phyloP scores from a whole-genome alignment of 1,140 invertebrate genomes.

The Bombus confusus region DNA sequence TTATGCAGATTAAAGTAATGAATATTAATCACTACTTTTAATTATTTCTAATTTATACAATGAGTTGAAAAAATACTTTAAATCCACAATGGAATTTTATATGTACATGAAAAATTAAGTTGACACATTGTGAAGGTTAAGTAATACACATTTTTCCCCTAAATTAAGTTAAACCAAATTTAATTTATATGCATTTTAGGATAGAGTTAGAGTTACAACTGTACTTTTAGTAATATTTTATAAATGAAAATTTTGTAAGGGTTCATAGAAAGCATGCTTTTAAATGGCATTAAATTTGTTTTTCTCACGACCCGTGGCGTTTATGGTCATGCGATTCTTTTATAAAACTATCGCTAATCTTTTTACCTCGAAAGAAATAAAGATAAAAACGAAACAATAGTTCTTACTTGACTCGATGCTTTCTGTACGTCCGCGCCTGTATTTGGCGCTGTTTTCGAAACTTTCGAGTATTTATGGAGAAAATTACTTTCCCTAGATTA shows the following conservation, averaged over 20 bases:
- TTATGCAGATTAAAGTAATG: background rate
- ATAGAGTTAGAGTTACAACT: too few species aligned
- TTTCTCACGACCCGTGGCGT: background rate
- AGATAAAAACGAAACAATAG: background rate
- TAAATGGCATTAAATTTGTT: constrained; percentile 33
- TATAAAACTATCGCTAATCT: constrained; percentile 3
- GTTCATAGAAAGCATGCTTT: constrained; percentile 37
- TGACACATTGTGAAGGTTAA: background rate
- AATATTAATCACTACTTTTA: background rate
- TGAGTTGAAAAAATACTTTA: background rate
- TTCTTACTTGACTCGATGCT: background rate
- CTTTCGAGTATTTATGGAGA: background rate
- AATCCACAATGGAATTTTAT: background rate
- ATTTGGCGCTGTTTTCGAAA: background rate
- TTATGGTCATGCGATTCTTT: background rate
- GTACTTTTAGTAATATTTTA: too few species aligned
- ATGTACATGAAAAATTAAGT: background rate
- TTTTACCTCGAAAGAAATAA: background rate
- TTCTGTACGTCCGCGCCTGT: background rate
- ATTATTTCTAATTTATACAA: background rate
- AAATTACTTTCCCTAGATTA: background rate
- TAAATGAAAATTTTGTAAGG: background rate
- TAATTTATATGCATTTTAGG: background rate
- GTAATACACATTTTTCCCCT: background rate
- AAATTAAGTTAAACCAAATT: background rate